phyloP scores from a whole-genome alignment of 2,797 vertebrate species.

The Cygnus olor region DNA sequence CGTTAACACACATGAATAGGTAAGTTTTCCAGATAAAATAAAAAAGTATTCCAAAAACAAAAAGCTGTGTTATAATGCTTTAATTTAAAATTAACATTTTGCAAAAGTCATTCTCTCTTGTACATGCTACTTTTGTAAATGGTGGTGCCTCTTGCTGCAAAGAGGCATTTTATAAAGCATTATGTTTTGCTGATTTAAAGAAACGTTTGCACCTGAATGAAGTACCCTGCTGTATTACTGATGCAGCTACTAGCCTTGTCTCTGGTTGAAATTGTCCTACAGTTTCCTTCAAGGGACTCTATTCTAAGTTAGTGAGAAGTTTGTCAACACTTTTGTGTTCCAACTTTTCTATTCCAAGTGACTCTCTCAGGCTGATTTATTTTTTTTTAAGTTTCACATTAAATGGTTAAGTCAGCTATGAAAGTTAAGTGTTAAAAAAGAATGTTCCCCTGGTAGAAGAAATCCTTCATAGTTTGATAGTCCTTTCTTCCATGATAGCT shows the following conservation, averaged over 20 bases:
- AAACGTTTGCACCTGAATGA: neutral
- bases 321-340: neutral
- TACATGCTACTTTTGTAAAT: neutral
- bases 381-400: neutral
- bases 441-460: neutral
- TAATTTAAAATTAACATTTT: neutral
- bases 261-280: neutral
- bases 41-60: neutral
- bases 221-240: neutral
- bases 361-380: neutral
- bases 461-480: neutral
- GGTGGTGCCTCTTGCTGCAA: neutral
- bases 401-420: neutral
- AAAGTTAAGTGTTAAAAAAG: neutral
- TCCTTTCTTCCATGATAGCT: neutral
- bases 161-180: neutral
- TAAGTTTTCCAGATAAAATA: constrained; percentile 67
- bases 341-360: neutral
- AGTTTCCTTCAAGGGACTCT: neutral
- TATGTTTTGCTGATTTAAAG: neutral
- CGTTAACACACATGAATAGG: constrained; percentile 99
- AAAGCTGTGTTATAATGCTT: neutral
- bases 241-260: neutral
- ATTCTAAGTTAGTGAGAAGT: neutral
- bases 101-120: neutral